These are phyloP conservation scores for Cyclophora albipunctata DNA, from an alignment of 2,888 invertebrate genomes.

Conservation along the genomic window DNA sequence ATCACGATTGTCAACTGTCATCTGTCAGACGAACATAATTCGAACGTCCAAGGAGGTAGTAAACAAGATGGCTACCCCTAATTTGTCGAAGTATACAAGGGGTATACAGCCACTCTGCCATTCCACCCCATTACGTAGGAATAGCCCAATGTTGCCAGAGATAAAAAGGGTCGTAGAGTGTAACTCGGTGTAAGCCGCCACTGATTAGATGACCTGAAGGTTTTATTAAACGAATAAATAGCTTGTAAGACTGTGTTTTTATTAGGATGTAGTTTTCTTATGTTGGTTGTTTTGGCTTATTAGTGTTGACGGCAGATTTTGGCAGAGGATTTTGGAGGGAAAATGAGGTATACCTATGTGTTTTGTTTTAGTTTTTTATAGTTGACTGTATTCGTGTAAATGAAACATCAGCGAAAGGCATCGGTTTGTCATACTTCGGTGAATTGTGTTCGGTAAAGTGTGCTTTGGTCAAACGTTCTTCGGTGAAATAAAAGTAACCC, in stretches of 20 bases:
- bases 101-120: conserved; percentile 15
- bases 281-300: background rate
- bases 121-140: conserved; percentile 34
- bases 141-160: conserved; percentile 25
- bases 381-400: too few relatives aligned
- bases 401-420: too few relatives aligned
- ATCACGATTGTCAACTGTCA: conserved; percentile 7
- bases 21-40: conserved; percentile 9
- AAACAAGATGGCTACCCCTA: conserved; percentile 23
- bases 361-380: too few relatives aligned
- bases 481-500: too few relatives aligned
- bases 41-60: conserved; percentile 8
- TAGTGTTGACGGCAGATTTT: background rate
- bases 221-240: conserved; percentile 35
- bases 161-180: conserved; percentile 47
- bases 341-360: too few relatives aligned
- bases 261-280: conserved; percentile 6
- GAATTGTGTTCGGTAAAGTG: too few relatives aligned
- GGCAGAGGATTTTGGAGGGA: background rate
- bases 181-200: conserved; percentile 30
- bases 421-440: too few relatives aligned
- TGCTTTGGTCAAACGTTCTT: too few relatives aligned
- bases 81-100: conserved; percentile 17
- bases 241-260: conserved; percentile 18
- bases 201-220: conserved; percentile 60